Base-by-base conservation (phyloP, 1,140 invertebrate genomes). In the Diploscapter pachys region DNA sequence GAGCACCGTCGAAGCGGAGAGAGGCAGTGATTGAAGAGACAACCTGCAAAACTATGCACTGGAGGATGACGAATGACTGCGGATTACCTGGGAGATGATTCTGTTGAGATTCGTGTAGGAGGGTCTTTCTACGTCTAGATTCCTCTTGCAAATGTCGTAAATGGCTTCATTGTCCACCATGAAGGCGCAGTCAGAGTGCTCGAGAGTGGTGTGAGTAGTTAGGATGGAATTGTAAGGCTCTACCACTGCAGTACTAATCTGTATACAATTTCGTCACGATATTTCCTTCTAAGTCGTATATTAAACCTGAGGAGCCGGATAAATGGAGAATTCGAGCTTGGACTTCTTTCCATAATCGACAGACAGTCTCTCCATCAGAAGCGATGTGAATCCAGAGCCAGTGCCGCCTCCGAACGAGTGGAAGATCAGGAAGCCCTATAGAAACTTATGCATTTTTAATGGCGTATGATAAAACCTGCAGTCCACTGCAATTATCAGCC, bases 391-490 rank as follows among this genome's bases (percentile, higher is more conserved):
- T 4, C 92, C 81, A 56, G 88, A 89, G 50, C 90, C 90, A 13
- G 90, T 90, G 54, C 93, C 74, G 13, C 93, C 93, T 56, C 93
- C 93, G 85, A 95, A 94, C 0, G 92, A 92, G 86, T 93, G 92
- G 87, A 94, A 94, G 79, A 94, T 91, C n/a, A 94, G 88, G 86
- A 94, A 94, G 48, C 93, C 93, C 86, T 94, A 92, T 8, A 82
- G 72, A 52, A 92, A 92, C 59, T 91, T 92, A 86, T 92, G 94
- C 86, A 92, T 91, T 84, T 94, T 93, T 3, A 92, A 90, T 73
- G 93, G 87, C 86, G 92, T 92, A 91, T 79, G 77, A 66, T 86
- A 93, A 92, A 3, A 90, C 86, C 56, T 92, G 91, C 63, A 91
- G 91, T 86, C 92, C 93, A 87, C 67, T 63, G 88, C 88, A 62